Percentiles rank a stretch among this genome's conserved stretches.
Evolutionary conservation across 2,888 invertebrate species (phyloP).

Genomic region (Pyrgus malvae): DNA sequence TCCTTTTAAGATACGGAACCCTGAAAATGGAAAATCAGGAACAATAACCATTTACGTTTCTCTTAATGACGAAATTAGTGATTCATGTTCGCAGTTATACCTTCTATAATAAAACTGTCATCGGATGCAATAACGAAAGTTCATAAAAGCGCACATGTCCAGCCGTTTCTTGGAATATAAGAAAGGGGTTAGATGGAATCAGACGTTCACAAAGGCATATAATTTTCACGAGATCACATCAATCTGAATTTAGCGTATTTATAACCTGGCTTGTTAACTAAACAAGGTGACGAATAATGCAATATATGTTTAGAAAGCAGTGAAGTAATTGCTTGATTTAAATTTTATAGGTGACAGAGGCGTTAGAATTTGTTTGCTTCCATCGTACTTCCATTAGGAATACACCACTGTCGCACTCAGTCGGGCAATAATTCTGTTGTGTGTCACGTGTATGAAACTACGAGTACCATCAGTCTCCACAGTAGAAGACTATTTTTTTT

Average conservation of each 20-base stretch:
- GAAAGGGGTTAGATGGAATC: conserved; percentile 39
- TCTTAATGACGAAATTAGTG: conserved; percentile 29
- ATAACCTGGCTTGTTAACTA: conserved; percentile 20
- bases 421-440: too few species aligned
- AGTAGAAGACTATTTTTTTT: too few species aligned
- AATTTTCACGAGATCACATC: conserved; percentile 41
- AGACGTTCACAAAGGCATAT: conserved; percentile 39
- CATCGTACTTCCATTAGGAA: too few species aligned
- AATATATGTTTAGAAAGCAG: conserved; percentile 7
- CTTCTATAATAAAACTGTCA: conserved; percentile 50
- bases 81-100: conserved; percentile 36
- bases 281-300: conserved; percentile 21
- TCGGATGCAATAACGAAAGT: conserved; percentile 42
- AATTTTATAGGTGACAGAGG: conserved; percentile 6
- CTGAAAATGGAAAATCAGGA: conserved; percentile 6
- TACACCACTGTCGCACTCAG: too few species aligned
- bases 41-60: conserved; percentile 12
- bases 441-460: too few species aligned
- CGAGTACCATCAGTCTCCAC: too few species aligned
- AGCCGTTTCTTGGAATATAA: conserved; percentile 39
- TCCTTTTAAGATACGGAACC: too few species aligned
- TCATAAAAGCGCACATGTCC: conserved; percentile 45
- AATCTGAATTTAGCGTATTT: conserved; percentile 35
- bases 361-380: too few species aligned
- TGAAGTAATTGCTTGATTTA: conserved; percentile 2